These are phyloP conservation scores for Chaenodraco wilsoni DNA, from an alignment of 2,797 vertebrate species.

Conservation along the genomic window DNA sequence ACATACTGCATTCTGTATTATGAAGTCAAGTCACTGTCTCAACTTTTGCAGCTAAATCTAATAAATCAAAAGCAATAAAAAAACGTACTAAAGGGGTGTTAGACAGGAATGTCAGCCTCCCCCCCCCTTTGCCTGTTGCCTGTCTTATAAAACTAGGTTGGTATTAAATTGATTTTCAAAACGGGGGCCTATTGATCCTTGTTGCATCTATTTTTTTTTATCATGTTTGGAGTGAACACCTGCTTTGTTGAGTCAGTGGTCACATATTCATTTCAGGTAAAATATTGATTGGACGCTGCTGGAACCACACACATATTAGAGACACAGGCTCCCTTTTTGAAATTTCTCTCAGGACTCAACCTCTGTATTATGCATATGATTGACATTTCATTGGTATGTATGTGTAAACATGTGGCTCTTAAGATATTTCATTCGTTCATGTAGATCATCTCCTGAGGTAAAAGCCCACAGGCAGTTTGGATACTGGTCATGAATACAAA, in stretches of 20 bases:
- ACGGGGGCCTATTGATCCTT: constrained; percentile 30
- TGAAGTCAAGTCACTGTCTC: constrained; percentile 4
- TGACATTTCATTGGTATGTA: constrained; percentile 76
- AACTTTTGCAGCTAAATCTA: background rate
- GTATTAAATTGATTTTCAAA: constrained; percentile 28
- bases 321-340: constrained; percentile 57
- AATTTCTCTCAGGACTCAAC: constrained; percentile 71
- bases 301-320: constrained; percentile 34
- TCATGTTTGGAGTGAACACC: constrained; percentile 17
- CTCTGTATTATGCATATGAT: constrained; percentile 79
- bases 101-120: background rate
- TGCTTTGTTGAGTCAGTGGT: constrained; percentile 47
- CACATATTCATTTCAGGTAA: constrained; percentile 66
- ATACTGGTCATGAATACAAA: constrained; percentile 57
- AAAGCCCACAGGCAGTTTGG: constrained; percentile 42
- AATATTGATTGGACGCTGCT: constrained; percentile 67
- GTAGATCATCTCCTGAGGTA: constrained; percentile 59
- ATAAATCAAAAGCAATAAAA: constrained; percentile 13
- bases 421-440: constrained; percentile 73
- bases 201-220: constrained; percentile 24
- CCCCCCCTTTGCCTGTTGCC: constrained; percentile 2
- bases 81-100: background rate
- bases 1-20: background rate
- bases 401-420: constrained; percentile 75
- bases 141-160: constrained; percentile 5